These are phyloP conservation scores for Drepana arcuata DNA, from an alignment of 1,140 invertebrate genomes.

Conservation along the genomic window DNA sequence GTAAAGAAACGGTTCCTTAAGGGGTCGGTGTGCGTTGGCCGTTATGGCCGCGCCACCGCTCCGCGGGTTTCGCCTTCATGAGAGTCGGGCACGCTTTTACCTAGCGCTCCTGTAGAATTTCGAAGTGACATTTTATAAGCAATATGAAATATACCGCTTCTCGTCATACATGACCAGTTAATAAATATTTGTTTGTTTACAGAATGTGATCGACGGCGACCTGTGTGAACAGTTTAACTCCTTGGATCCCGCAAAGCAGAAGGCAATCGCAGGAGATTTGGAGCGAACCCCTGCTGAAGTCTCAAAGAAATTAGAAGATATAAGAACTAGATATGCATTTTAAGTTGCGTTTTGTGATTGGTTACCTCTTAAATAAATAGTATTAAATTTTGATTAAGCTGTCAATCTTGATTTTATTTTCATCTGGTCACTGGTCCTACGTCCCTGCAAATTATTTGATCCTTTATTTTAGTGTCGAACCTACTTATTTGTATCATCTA, in stretches of 20 bases:
- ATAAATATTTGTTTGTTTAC: conserved; percentile 33
- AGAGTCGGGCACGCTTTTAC: conserved; percentile 40
- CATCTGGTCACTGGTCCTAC: too few relatives aligned
- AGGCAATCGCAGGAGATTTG: conserved; percentile 94
- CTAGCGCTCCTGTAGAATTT: conserved; percentile 41
- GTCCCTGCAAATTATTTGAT: too few relatives aligned
- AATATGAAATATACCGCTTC: too few relatives aligned
- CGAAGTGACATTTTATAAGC: conserved; percentile 43
- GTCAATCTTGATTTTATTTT: too few relatives aligned
- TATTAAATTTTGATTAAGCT: too few relatives aligned
- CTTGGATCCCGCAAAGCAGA: conserved; percentile 94
- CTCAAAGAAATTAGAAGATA: conserved; percentile 95
- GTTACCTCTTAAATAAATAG: too few relatives aligned
- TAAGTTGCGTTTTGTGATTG: too few relatives aligned
- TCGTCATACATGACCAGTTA: too few relatives aligned
- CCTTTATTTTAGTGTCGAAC: too few relatives aligned
- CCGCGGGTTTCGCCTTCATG: conserved; percentile 25
- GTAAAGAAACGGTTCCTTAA: conserved; percentile 31
- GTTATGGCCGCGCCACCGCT: conserved; percentile 28
- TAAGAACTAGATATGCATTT: conserved; percentile 94
- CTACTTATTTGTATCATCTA: too few relatives aligned
- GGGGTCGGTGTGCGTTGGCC: conserved; percentile 17
- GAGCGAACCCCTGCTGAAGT: conserved; percentile 97
- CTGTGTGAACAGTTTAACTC: conserved; percentile 99
- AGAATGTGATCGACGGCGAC: conserved; percentile 99